A percentile compares a stretch with the other conserved stretches of the same genome.
Evolutionary conservation across 2,797 vertebrate genomes (phyloP).

Genomic region (Hyperoplus immaculatus): DNA sequence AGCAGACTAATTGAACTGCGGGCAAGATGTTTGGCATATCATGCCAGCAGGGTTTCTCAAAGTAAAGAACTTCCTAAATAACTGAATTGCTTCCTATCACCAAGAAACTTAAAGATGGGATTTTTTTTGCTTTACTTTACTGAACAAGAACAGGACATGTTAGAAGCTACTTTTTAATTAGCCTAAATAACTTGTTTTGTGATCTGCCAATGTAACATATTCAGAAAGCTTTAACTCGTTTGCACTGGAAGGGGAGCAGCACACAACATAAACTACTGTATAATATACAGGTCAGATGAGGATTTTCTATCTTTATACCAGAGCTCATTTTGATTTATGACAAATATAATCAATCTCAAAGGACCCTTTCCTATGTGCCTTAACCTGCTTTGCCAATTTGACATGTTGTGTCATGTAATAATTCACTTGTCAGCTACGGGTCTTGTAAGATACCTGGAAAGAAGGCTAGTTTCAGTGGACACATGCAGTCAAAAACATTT

Average conservation of each 20-base stretch:
- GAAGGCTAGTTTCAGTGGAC: neutral
- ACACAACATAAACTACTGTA: neutral
- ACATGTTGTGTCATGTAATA: constrained; percentile 1
- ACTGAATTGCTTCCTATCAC: constrained; percentile 23
- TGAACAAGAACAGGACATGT: neutral
- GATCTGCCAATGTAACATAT: neutral
- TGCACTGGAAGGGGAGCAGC: neutral
- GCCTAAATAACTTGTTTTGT: neutral
- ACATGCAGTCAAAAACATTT: neutral
- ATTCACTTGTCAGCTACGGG: neutral
- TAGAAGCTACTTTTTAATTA: neutral
- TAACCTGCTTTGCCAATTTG: constrained; percentile 13
- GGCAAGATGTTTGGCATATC: constrained; percentile 2
- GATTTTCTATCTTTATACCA: constrained; percentile 9
- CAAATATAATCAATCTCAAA: constrained; percentile 12
- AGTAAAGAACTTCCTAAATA: constrained; percentile 12
- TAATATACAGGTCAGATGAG: neutral
- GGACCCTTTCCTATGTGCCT: constrained; percentile 10
- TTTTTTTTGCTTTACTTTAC: neutral
- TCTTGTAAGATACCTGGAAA: neutral
- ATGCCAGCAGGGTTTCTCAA: constrained; percentile 5
- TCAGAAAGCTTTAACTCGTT: neutral
- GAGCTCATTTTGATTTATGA: neutral
- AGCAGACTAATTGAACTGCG: neutral
- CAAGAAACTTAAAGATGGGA: constrained; percentile 1